These are phyloP conservation scores for Nematopogon swammerdamellus DNA, from an alignment of 2,888 invertebrate species.

Conservation along the genomic window DNA sequence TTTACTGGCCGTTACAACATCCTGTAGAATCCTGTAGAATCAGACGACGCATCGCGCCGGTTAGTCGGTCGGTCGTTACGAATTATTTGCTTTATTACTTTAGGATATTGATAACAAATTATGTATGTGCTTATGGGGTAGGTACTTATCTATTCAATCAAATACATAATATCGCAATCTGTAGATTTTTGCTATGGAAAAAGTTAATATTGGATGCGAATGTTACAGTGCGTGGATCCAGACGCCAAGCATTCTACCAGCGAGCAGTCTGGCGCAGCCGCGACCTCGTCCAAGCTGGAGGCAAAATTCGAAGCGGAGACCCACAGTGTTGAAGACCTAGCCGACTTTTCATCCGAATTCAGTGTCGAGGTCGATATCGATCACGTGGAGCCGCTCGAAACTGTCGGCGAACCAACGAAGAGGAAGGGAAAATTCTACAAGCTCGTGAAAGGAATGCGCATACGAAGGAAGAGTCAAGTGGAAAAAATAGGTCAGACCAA, in stretches of 20 bases:
- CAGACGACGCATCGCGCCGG: too few relatives aligned
- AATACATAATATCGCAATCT: too few relatives aligned
- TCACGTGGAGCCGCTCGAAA: conserved; percentile 31
- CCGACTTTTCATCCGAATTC: conserved; percentile 49
- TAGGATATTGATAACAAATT: too few relatives aligned
- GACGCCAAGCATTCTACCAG: conserved; percentile 30
- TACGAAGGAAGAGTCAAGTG: conserved; percentile 46
- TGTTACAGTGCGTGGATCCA: conserved; percentile 44
- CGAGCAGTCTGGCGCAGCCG: conserved; percentile 33
- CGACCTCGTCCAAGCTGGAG: conserved; percentile 33
- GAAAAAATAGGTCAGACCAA: conserved; percentile 36
- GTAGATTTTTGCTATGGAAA: too few relatives aligned
- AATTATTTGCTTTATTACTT: too few relatives aligned
- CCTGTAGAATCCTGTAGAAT: too few relatives aligned
- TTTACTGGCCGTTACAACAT: too few relatives aligned
- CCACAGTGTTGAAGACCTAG: conserved; percentile 46
- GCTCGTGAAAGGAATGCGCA: conserved; percentile 48
- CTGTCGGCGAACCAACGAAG: conserved; percentile 29
- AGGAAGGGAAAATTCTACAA: conserved; percentile 46
- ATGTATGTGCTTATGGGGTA: too few relatives aligned
- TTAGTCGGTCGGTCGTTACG: too few relatives aligned
- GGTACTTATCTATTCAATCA: too few relatives aligned
- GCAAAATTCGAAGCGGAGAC: conserved; percentile 31
- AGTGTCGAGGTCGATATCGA: conserved; percentile 48
- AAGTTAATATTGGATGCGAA: too few relatives aligned